Conservation (phyloP, 2,113 vertebrate genomes). For the Brachirus orientalis region DNA sequence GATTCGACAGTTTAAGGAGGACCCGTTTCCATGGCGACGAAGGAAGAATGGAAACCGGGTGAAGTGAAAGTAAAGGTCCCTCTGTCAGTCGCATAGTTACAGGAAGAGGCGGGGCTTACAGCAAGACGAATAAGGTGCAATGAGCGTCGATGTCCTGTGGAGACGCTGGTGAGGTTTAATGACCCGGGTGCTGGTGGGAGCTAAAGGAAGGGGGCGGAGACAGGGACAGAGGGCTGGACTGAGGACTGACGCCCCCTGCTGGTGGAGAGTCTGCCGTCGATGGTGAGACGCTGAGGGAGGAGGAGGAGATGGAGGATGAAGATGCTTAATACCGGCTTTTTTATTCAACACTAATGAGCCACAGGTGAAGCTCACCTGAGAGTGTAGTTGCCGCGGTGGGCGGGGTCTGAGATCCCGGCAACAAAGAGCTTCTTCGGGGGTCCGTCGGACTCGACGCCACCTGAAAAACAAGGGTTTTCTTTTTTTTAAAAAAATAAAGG, state of each 20-base stretch:
- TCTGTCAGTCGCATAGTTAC: neutral
- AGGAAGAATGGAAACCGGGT: no score
- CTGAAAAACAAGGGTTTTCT: constrained; percentile 53
- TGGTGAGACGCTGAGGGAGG: constrained; percentile 75
- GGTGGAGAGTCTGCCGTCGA: constrained; percentile 62
- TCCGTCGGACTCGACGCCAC: constrained; percentile 83
- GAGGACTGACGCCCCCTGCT: constrained; percentile 60
- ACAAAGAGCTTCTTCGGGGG: constrained; percentile 87
- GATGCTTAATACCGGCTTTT: no score
- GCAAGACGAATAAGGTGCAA: constrained; percentile 11
- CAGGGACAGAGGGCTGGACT: constrained; percentile 67
- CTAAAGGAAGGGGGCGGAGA: constrained; percentile 75
- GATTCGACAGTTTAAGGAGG: neutral
- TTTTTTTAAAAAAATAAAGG: no score
- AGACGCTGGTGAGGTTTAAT: constrained; percentile 39
- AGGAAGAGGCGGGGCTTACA: constrained; percentile 35
- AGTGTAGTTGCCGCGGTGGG: constrained; percentile 77
- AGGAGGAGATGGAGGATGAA: neutral
- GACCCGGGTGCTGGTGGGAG: constrained; percentile 67
- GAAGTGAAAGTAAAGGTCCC: neutral
- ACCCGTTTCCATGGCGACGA: neutral
- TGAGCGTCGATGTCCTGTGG: neutral
- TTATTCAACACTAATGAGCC: neutral
- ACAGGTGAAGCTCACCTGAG: constrained; percentile 71
- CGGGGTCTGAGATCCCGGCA: constrained; percentile 80